Evolutionary conservation across 2,113 vertebrate genomes (phyloP).

Genomic region (Lepisosteus oculatus): DNA sequence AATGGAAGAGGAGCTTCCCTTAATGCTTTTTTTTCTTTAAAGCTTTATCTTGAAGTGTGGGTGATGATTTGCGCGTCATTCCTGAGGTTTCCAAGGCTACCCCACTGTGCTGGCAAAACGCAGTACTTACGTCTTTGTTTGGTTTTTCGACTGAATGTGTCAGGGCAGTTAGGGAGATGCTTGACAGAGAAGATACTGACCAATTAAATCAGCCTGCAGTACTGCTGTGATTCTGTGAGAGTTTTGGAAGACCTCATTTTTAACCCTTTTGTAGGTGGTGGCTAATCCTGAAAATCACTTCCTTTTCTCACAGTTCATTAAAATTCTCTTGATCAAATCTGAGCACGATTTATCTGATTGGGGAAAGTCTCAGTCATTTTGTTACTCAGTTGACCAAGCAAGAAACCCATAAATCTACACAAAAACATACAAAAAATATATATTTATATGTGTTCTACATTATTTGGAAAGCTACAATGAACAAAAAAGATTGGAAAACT

Average conservation of each 20-base stretch:
- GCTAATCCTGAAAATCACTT: background rate
- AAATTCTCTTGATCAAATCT: background rate
- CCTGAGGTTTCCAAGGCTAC: constrained; percentile 9
- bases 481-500: no score
- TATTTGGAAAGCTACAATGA: no score
- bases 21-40: no score
- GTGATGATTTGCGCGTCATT: constrained; percentile 1
- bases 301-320: background rate
- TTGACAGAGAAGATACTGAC: background rate
- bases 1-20: no score
- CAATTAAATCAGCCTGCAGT: constrained; percentile 4
- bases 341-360: no score
- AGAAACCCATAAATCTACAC: no score
- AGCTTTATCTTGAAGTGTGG: constrained; percentile 38
- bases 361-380: no score
- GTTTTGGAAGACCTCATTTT: background rate
- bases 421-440: no score
- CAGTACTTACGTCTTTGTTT: constrained; percentile 7
- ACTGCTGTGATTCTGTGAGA: background rate
- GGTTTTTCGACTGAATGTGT: background rate
- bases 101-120: background rate
- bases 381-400: no score
- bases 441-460: no score
- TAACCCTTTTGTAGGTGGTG: background rate
- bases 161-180: constrained; percentile 14